These are phyloP conservation scores for Stegodyphus mimosarum DNA, from an alignment of 1,140 invertebrate species.

Conservation along the genomic window DNA sequence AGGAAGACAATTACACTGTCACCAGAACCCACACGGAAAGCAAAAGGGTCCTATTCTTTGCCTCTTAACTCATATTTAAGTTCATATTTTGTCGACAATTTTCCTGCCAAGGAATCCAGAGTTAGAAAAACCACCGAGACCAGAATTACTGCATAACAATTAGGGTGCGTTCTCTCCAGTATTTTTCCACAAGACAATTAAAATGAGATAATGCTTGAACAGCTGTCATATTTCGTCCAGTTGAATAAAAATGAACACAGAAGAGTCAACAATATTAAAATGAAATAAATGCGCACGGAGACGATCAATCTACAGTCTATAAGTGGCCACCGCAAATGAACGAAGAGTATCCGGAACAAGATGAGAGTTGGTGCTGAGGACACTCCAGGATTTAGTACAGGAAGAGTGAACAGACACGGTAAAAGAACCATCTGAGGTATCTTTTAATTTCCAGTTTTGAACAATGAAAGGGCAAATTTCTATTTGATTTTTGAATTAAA, in stretches of 20 bases:
- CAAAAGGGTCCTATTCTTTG: too few relatives aligned
- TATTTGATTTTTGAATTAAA: not conserved
- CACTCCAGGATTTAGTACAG: not conserved
- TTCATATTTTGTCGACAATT: too few relatives aligned
- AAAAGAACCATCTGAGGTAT: not conserved
- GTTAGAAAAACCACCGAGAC: too few relatives aligned
- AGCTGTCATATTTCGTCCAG: not conserved
- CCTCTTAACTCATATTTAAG: too few relatives aligned
- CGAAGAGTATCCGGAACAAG: not conserved
- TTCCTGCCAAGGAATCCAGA: too few relatives aligned
- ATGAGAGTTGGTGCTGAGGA: not conserved
- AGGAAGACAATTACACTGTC: too few relatives aligned
- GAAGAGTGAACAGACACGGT: not conserved
- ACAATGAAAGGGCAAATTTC: not conserved
- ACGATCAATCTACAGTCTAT: not conserved
- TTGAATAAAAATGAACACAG: not conserved
- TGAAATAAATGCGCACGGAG: not conserved
- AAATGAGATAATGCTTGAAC: not conserved
- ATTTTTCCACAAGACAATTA: not conserved
- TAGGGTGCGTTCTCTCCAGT: not conserved
- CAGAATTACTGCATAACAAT: too few relatives aligned
- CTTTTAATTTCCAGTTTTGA: not conserved
- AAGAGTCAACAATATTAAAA: constrained; percentile 1
- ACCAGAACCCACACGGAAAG: too few relatives aligned
- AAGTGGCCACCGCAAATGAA: not conserved